Evolutionary conservation across 2,888 invertebrate species (phyloP).

Genomic region (Melanostoma scalare): DNA sequence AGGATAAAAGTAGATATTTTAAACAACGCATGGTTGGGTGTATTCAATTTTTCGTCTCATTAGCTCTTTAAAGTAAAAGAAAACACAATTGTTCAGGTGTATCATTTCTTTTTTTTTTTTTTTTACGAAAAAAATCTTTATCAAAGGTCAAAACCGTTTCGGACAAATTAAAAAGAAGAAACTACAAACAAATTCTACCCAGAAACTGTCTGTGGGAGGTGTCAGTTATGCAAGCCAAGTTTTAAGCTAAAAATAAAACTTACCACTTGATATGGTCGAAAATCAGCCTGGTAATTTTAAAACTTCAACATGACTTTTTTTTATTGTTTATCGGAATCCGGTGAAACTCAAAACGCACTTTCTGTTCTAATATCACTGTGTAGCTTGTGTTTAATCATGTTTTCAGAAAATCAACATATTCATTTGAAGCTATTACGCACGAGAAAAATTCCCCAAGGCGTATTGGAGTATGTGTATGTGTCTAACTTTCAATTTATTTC

Average conservation of each 20-base stretch:
- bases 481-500: conserved; percentile 23
- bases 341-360: background rate
- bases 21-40: conserved; percentile 5
- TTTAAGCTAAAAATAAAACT: conserved; percentile 17
- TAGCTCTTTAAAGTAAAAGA: conserved; percentile 5
- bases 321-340: conserved; percentile 1
- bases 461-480: conserved; percentile 2
- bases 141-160: background rate
- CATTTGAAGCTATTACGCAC: conserved; percentile 49
- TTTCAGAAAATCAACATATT: conserved; percentile 20
- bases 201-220: background rate
- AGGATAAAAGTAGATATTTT: background rate
- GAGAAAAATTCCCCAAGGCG: conserved; percentile 36
- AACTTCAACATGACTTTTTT: background rate
- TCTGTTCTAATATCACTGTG: background rate
- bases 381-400: conserved; percentile 11
- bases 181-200: background rate
- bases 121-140: conserved; percentile 5
- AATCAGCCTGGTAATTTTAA: background rate
- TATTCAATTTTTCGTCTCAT: background rate
- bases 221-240: conserved; percentile 6
- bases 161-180: background rate
- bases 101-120: background rate
- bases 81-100: conserved; percentile 6
- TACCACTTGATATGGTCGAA: conserved; percentile 32